A percentile compares a stretch with the other conserved stretches of the same genome.
These are phyloP conservation scores for Drosophila setosimentum DNA, from an alignment of 2,888 invertebrate genomes.

Conservation along the genomic window DNA sequence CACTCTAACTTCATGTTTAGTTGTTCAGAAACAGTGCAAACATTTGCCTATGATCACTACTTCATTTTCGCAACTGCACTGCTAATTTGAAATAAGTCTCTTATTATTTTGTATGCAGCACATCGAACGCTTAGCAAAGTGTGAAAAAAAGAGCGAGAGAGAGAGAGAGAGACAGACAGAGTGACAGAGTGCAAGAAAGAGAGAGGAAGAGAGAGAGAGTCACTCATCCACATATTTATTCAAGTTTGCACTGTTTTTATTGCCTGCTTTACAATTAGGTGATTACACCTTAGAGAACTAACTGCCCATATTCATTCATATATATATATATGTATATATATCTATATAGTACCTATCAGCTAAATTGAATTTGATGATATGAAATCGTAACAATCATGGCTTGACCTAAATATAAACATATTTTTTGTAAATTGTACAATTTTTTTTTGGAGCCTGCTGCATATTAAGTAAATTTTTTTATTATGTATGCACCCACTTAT, in stretches of 20 bases:
- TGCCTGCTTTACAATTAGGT: slow-evolving; percentile 37
- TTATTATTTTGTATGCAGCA: slow-evolving; percentile 10
- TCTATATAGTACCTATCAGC: neutral
- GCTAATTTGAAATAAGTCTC: slow-evolving; percentile 50
- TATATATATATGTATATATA: neutral
- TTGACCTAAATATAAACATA: slow-evolving; percentile 38
- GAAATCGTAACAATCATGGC: slow-evolving; percentile 33
- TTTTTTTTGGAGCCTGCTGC: slow-evolving; percentile 6
- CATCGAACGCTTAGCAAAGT: neutral
- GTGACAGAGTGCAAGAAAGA: neutral
- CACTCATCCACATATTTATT: slow-evolving; percentile 53
- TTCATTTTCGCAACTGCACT: slow-evolving; percentile 54
- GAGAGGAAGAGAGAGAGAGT: neutral
- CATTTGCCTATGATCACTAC: slow-evolving; percentile 28
- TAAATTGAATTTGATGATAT: slow-evolving; percentile 25
- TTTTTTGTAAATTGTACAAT: slow-evolving; percentile 28
- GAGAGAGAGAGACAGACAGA: neutral
- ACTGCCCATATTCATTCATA: slow-evolving; percentile 6
- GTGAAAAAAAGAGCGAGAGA: slow-evolving; percentile 1
- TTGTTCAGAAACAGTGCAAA: slow-evolving; percentile 44
- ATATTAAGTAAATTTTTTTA: slow-evolving; percentile 13
- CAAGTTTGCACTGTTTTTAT: slow-evolving; percentile 43
- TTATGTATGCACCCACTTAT: slow-evolving; percentile 27
- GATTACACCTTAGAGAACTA: slow-evolving; percentile 32
- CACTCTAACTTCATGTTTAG: slow-evolving; percentile 9